Base-by-base conservation (phyloP, 2,113 vertebrate species). In the Lophochroa leadbeateri region DNA sequence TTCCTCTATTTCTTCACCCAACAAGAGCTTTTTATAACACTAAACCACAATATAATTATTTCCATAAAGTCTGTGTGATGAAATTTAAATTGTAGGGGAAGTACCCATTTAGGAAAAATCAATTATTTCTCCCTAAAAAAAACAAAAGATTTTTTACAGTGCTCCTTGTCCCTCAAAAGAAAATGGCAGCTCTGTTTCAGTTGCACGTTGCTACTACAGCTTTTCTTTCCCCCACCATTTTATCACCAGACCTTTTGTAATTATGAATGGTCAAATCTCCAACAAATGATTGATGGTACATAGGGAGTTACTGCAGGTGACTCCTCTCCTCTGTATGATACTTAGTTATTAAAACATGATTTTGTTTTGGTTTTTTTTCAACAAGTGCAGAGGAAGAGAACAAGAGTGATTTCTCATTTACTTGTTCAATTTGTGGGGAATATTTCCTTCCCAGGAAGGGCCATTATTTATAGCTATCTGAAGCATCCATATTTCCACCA, bases 401-500 rank as follows among this genome's bases (percentile, higher is more conserved):
- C 0, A 69, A 65, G 2, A 90, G 18, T 1, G 4, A 88, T 93
- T 92, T 86, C 92, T 95, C 82, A 94, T 83, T 88, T 92, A 69
- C 43, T 58, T 78, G 18, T 68, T 89, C 80, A 71, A 52, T 80
- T 92, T 43, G 52, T 52, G 50, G 27, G 50, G 64, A 81, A 53
- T 90, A 82, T 63, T 93, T 80, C 82, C 60, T 77, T 70, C 27
- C 27, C 24, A 35, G 50, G 53, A 88, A 82, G 13, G 43, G 33
- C 43, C 35, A 78, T 96, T 88, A 93, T 86, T 92, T 92, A 90
- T 29, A 84, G 55, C 4, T 5, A 60, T 75, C 46, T 81, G 60
- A 90, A 78, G 24, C 19, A 12, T 83, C 64, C 79, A 28, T 71
- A 88, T 79, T 90, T 93, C 67, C 13, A 82, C 33, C 55, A 57